Conservation (phyloP, 2,797 vertebrate genomes). For the Sebastiscus tertius region DNA sequence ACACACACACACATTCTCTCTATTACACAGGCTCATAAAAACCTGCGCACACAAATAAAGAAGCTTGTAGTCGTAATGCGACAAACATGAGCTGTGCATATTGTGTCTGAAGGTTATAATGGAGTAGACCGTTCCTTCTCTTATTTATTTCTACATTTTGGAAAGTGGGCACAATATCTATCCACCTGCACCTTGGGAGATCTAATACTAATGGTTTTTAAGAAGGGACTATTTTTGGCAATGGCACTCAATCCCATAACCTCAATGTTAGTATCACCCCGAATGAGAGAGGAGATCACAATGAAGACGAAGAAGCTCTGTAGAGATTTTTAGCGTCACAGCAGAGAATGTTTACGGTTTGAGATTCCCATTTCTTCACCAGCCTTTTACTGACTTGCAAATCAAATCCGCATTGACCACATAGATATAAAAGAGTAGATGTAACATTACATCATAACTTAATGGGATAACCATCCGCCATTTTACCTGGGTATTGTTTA, state of each 20-base stretch:
- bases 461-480: no score
- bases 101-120: neutral
- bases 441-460: no score
- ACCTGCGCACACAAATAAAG: neutral
- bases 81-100: conserved; percentile 7
- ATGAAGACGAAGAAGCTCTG: conserved; percentile 28
- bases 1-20: conserved; percentile 8
- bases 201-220: conserved; percentile 14
- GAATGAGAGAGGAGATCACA: conserved; percentile 20
- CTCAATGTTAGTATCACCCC: conserved; percentile 18
- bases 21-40: conserved; percentile 20
- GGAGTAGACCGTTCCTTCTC: neutral
- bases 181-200: neutral
- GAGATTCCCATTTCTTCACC: neutral
- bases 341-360: neutral
- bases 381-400: neutral
- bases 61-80: conserved; percentile 1
- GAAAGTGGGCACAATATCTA: neutral
- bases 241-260: neutral
- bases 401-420: neutral
- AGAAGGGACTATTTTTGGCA: conserved; percentile 11
- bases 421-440: no score
- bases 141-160: neutral
- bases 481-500: no score
- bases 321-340: neutral